A percentile compares a stretch with the other conserved stretches of the same genome.
Conservation (phyloP, 1,140 invertebrate species). For the Helicoverpa zea region DNA sequence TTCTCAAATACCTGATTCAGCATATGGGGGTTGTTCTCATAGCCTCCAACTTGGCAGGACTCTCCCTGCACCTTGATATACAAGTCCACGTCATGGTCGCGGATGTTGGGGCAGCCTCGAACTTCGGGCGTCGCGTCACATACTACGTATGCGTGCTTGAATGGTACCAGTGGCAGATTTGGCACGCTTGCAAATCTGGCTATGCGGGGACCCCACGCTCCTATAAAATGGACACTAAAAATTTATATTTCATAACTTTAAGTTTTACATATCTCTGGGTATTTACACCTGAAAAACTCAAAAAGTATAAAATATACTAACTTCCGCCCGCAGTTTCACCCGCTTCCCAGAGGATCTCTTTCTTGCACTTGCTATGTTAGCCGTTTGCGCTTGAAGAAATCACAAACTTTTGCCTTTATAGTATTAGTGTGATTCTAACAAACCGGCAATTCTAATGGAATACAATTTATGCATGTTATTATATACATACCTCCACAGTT, state of each 20-base stretch:
- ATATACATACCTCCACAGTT: conserved; percentile 90
- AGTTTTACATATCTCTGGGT: too few relatives aligned
- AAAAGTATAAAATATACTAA: not conserved
- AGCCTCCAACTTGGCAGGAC: conserved; percentile 94
- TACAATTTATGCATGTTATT: too few relatives aligned
- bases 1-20: conserved; percentile 89
- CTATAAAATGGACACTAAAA: conserved; percentile 69
- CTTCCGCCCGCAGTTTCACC: too few relatives aligned
- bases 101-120: conserved; percentile 92
- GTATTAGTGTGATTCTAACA: too few relatives aligned
- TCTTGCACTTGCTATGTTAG: too few relatives aligned
- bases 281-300: too few relatives aligned
- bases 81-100: conserved; percentile 94
- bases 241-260: too few relatives aligned
- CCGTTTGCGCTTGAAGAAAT: too few relatives aligned
- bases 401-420: too few relatives aligned
- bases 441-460: too few relatives aligned
- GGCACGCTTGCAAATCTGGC: conserved; percentile 90
- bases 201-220: conserved; percentile 93
- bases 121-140: conserved; percentile 92
- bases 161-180: conserved; percentile 91
- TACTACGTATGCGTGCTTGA: conserved; percentile 96
- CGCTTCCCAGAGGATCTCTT: too few relatives aligned
- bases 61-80: conserved; percentile 95
- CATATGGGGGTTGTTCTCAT: conserved; percentile 94